phyloP scores from a whole-genome alignment of 1,140 invertebrate genomes.

The Cydia strobilella region DNA sequence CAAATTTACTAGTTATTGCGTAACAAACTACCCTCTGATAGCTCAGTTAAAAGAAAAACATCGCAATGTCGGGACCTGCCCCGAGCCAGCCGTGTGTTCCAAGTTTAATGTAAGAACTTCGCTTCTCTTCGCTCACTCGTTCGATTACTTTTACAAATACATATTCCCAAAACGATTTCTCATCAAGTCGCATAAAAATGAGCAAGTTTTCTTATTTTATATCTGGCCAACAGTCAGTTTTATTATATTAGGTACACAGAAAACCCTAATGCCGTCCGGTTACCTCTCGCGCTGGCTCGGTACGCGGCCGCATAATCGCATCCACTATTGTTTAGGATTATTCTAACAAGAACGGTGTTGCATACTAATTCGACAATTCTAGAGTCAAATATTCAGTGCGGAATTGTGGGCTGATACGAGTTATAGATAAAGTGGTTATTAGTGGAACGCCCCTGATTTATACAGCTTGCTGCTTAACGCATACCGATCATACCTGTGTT shows the following conservation, averaged over 20 bases:
- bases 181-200: too few species aligned
- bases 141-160: too few species aligned
- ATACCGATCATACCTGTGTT: constrained; percentile 32
- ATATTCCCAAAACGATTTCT: too few species aligned
- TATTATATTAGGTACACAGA: neutral
- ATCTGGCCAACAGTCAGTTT: neutral
- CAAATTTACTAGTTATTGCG: too few species aligned
- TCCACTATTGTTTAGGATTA: constrained; percentile 45
- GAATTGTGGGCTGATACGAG: constrained; percentile 40
- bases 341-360: constrained; percentile 42
- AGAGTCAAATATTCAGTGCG: constrained; percentile 45
- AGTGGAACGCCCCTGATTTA: constrained; percentile 46
- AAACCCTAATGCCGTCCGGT: constrained; percentile 9
- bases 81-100: too few species aligned
- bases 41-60: too few species aligned
- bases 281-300: neutral
- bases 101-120: too few species aligned
- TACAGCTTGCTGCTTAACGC: constrained; percentile 34
- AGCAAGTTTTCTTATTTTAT: neutral
- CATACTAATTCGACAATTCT: constrained; percentile 49
- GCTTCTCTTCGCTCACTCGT: too few species aligned
- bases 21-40: too few species aligned
- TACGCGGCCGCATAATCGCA: neutral
- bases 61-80: too few species aligned
- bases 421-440: constrained; percentile 47